Evolutionary conservation across 1,140 invertebrate species (phyloP), one percentile per base, ranked within the genome.

Genomic region (Heliconius melpomene): DNA sequence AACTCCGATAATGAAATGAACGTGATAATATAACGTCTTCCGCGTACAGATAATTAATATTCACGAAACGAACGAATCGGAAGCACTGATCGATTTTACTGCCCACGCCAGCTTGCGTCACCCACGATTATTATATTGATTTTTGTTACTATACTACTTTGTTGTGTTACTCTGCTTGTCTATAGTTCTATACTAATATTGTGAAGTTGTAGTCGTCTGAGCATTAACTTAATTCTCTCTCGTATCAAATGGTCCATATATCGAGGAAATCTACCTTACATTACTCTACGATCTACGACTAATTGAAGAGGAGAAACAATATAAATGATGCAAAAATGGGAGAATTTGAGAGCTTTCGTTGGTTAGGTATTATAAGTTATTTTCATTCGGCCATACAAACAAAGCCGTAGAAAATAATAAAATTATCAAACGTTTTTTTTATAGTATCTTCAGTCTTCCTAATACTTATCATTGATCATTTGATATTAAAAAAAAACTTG

Each of bases 51-150:
- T 40, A 32, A 79, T 82, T 78, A 78, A 32, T 29, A 82, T 82
- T 82, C 81, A 50, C 23, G 3, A 3, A 7, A 7, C 46, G 78
- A n/a, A 18, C 71, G 71, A 57, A 77, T 82, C 72, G 81, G 72
- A 74, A 72, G 72, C 78, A 70, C 75, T 80, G 78, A 82, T 80
- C 81, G 75, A 82, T 79, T 80, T 82, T 82, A 80, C 74, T 79
- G 72, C 72, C 81, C 74, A 66, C 60, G 60, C 29, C 50, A 50
- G 75, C 38, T 78, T 72, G 71, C 82, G 79, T 80, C 80, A 83
- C 60, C 73, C 46, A 70, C 75, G 70, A 77, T 80, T 82, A 71
- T 72, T 74, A 76, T 70, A 72, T 60, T 3, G 73, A 79, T 72
- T 71, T 75, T 57, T 23, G n/a, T 52, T 50, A 16, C 50, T 54